Evolutionary conservation across 2,888 invertebrate genomes (phyloP), one percentile per base, ranked within the genome.

Genomic region (Fissipunctia ypsillon): DNA sequence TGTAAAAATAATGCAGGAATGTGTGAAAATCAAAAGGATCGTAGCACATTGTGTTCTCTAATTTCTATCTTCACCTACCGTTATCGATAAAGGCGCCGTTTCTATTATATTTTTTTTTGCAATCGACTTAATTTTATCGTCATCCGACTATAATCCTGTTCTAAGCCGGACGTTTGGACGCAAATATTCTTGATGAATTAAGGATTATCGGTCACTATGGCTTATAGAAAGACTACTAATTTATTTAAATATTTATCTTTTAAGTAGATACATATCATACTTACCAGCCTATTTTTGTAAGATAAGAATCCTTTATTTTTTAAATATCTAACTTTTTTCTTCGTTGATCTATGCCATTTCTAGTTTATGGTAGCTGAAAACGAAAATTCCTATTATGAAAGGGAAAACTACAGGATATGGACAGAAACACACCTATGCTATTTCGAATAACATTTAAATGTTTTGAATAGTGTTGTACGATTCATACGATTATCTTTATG

Each of bases 221-320:
- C 35, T 48, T 76, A 25, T 9, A 50, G 10, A 50, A 50, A 43
- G 14, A 45, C 6, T 65, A 57, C 56, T 70, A n/a, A 79, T 83
- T 79, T 59, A 79, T 83, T 79, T 59, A 54, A 61, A 66, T 83
- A 79, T 63, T 65, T 61, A 78, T 77, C 45, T 43, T 35, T 25
- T 12, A 43, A 38, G 4, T 22, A 45, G 52, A n/a, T 38, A 54
- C 19, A 52, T 41, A 38, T 41, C 35, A 70, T 43, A 52, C 2
- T 52, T 25, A 45, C 19, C 19, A 35, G 25, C 38, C n/a, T 72
- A 80, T 25, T 60, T 59, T 52, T 45, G 3, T 35, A 70, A 22
- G 69, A 41, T 60, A 67, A 45, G 28, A 25, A 3, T 22, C 3
- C 4, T 19, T 25, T 14, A 12, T 43, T 45, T 45, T 19, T 22